These are phyloP conservation scores for Adela reaumurella DNA, from an alignment of 2,888 invertebrate species.

Conservation along the genomic window DNA sequence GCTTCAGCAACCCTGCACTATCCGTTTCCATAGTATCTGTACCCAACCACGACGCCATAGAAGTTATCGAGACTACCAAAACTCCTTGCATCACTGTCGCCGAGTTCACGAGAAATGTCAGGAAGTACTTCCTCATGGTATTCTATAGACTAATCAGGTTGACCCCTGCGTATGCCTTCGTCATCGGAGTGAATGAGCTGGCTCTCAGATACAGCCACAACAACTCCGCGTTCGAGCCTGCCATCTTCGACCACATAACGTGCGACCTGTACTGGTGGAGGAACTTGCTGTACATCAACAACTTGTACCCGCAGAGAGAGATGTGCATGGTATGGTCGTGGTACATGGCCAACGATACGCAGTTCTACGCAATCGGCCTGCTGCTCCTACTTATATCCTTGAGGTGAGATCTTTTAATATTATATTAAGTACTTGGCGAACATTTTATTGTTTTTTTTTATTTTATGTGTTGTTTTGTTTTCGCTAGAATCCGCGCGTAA, in stretches of 20 bases:
- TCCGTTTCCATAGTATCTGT: constrained; percentile 32
- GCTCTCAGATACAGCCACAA: constrained; percentile 68
- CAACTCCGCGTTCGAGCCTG: constrained; percentile 70
- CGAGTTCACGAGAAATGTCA: constrained; percentile 34
- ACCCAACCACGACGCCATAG: constrained; percentile 34
- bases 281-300: constrained; percentile 79
- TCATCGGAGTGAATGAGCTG: constrained; percentile 71
- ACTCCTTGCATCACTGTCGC: constrained; percentile 27
- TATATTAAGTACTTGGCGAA: too few relatives aligned
- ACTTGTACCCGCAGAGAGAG: constrained; percentile 69
- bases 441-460: constrained; percentile 5
- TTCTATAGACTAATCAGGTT: constrained; percentile 63
- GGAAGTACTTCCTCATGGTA: constrained; percentile 48
- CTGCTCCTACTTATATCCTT: constrained; percentile 62
- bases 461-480: constrained; percentile 1
- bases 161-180: constrained; percentile 79
- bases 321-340: constrained; percentile 83
- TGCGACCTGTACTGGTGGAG: constrained; percentile 81
- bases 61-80: constrained; percentile 34
- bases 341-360: constrained; percentile 80
- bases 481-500: not conserved
- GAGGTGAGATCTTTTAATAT: constrained; percentile 51
- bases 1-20: constrained; percentile 39
- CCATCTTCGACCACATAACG: constrained; percentile 66
- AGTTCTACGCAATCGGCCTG: constrained; percentile 69